phyloP scores from a whole-genome alignment of 2,113 vertebrate species.

The Phylloscopus whistleri region DNA sequence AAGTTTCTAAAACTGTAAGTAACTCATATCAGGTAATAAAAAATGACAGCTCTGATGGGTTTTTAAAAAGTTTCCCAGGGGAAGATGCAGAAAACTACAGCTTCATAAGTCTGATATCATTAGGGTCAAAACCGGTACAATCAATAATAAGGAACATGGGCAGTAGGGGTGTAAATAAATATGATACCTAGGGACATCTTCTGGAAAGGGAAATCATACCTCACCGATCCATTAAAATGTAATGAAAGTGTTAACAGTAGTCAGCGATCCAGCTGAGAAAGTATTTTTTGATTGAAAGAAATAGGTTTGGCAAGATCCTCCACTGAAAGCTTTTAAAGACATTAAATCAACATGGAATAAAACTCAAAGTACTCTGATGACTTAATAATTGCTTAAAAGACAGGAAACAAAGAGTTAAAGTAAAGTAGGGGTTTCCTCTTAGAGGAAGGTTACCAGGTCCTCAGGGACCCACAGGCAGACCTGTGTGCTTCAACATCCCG shows the following conservation, averaged over 20 bases:
- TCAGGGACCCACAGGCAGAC: not conserved
- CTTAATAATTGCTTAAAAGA: conserved; percentile 13
- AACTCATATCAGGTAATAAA: not conserved
- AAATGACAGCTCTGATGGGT: not conserved
- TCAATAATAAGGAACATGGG: not conserved
- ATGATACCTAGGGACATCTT: not conserved
- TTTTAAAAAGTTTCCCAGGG: not conserved
- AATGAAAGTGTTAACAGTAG: not conserved
- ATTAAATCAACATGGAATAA: not conserved
- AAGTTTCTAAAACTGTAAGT: not conserved
- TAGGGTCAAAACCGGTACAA: not conserved
- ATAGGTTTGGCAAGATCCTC: not conserved
- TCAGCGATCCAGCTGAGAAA: not conserved
- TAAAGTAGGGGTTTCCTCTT: not conserved
- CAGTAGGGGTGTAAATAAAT: conserved; percentile 4
- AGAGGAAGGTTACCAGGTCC: not conserved
- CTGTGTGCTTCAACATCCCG: not conserved
- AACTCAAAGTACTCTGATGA: not conserved
- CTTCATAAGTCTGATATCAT: not conserved
- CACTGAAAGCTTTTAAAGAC: not conserved
- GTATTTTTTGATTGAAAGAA: conserved; percentile 8
- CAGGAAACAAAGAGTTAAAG: conserved; percentile 11
- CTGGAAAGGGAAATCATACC: not conserved
- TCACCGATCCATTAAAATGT: not conserved
- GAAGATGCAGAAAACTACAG: not conserved